phyloP scores from a whole-genome alignment of 2,888 invertebrate genomes.

The Zelleria hepariella region DNA sequence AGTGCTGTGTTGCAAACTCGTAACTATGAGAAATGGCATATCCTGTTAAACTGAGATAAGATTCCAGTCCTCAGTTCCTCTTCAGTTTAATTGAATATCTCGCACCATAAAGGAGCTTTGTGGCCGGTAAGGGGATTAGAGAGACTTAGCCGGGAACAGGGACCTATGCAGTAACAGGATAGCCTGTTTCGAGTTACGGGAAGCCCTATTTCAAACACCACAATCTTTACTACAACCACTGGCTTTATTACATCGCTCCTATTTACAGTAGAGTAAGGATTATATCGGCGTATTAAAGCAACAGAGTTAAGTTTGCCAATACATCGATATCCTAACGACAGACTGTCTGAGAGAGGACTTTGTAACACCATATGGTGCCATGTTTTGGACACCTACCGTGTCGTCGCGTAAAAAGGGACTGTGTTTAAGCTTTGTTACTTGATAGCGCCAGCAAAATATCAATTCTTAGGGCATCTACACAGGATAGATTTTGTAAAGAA shows the following conservation, averaged over 20 bases:
- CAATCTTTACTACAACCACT: neutral
- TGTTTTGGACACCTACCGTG: neutral
- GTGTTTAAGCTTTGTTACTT: neutral
- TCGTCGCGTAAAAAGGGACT: no score
- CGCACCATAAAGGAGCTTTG: neutral
- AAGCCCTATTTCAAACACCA: slow-evolving; percentile 24
- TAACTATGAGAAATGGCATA: neutral
- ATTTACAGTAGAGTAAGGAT: neutral
- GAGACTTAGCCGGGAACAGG: neutral
- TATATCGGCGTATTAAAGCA: neutral
- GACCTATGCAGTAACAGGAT: slow-evolving; percentile 30
- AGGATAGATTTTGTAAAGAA: no score
- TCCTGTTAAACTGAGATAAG: neutral
- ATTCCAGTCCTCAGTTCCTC: neutral
- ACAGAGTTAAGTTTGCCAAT: neutral
- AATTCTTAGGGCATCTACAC: neutral
- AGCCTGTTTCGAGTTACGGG: slow-evolving; percentile 23
- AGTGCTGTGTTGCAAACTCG: no score
- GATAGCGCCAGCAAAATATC: neutral
- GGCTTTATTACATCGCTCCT: neutral
- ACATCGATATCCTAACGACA: neutral
- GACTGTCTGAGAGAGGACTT: neutral
- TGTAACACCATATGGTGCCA: neutral
- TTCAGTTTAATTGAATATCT: neutral
- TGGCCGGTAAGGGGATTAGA: neutral